A percentile compares a stretch with the other conserved stretches of the same genome.
These are phyloP conservation scores for Pollenia griseotomentosa DNA, from an alignment of 2,888 invertebrate genomes.

Conservation along the genomic window DNA sequence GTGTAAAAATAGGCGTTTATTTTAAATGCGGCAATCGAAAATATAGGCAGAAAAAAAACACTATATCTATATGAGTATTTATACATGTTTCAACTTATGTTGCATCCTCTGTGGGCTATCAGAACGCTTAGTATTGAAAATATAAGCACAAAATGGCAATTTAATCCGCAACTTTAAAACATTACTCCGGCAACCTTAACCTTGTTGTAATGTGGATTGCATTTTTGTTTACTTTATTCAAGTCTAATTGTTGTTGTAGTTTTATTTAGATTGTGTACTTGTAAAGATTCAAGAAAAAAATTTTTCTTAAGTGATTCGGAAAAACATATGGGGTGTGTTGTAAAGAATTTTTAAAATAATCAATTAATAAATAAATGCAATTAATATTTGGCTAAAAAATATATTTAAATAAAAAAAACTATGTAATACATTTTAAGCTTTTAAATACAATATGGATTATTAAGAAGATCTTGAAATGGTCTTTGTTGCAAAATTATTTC, in stretches of 20 bases:
- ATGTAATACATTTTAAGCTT: neutral
- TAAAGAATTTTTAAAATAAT: constrained; percentile 22
- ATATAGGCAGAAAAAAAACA: too few species aligned
- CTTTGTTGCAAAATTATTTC: neutral
- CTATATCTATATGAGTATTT: too few species aligned
- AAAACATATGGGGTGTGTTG: constrained; percentile 43
- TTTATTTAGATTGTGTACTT: constrained; percentile 35
- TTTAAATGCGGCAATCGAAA: too few species aligned
- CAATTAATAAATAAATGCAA: neutral
- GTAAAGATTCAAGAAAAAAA: constrained; percentile 16
- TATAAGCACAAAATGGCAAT: too few species aligned
- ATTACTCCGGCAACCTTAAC: constrained; percentile 20
- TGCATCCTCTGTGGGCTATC: too few species aligned
- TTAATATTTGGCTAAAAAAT: neutral
- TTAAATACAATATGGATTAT: neutral
- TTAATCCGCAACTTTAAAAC: neutral
- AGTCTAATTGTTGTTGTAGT: constrained; percentile 42
- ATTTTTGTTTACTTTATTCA: constrained; percentile 57
- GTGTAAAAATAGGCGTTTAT: too few species aligned
- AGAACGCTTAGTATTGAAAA: too few species aligned
- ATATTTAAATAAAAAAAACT: neutral
- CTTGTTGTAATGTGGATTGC: constrained; percentile 22
- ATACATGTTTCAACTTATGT: too few species aligned
- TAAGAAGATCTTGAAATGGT: neutral
- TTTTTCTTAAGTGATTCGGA: neutral